Conservation (phyloP, 2,113 vertebrate genomes). For the Trematomus loennbergii region DNA sequence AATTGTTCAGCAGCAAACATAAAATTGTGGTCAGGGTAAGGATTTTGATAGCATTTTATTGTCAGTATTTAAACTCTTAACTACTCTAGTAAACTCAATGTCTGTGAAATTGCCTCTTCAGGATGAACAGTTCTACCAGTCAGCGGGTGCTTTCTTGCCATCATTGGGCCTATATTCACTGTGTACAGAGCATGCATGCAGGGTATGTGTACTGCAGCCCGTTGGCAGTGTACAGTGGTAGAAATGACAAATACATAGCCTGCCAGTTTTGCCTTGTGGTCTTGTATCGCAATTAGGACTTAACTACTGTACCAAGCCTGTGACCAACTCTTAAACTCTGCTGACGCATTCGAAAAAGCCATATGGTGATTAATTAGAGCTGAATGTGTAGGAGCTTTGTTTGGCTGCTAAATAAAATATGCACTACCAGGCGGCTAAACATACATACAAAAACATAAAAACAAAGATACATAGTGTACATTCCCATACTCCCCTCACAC, state of each 20-base stretch:
- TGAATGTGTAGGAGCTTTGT: slow-evolving; percentile 21
- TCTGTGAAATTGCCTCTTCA: background rate
- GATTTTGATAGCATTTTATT: background rate
- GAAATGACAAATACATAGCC: slow-evolving; percentile 39
- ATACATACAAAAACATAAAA: background rate
- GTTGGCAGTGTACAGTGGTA: slow-evolving; percentile 20
- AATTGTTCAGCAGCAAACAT: background rate
- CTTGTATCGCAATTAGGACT: slow-evolving; percentile 32
- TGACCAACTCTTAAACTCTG: slow-evolving; percentile 16
- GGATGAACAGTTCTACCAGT: background rate
- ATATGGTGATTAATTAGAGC: slow-evolving; percentile 50
- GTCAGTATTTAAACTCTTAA: background rate
- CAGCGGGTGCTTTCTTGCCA: background rate
- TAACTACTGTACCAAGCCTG: slow-evolving; percentile 3
- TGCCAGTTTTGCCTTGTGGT: slow-evolving; percentile 33
- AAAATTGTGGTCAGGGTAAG: background rate
- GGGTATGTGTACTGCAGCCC: slow-evolving; percentile 18
- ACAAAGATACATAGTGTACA: background rate
- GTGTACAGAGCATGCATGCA: slow-evolving; percentile 23
- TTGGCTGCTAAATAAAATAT: slow-evolving; percentile 46
- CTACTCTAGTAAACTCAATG: background rate
- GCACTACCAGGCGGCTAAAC: slow-evolving; percentile 6
- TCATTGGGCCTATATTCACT: slow-evolving; percentile 7
- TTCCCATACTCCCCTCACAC: background rate
- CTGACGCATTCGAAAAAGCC: slow-evolving; percentile 28